phyloP scores from a whole-genome alignment of 2,113 vertebrate species.

The Cololabis saira region DNA sequence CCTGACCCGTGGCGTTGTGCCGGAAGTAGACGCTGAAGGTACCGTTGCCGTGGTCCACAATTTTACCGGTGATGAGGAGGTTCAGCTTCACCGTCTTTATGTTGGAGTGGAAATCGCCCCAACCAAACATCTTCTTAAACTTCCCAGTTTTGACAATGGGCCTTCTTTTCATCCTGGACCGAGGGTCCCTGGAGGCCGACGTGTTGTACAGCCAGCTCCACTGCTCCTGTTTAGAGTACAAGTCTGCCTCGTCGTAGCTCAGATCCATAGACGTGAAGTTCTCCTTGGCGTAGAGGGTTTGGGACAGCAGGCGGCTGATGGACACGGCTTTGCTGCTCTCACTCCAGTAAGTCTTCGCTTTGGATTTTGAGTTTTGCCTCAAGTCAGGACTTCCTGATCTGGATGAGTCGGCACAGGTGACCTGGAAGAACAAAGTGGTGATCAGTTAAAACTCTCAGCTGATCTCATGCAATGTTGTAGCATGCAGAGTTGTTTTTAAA shows the following conservation, averaged over 20 bases:
- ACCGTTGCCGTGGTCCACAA: constrained; percentile 98
- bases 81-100: constrained; percentile 98
- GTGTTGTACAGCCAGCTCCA: constrained; percentile 95
- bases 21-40: constrained; percentile 99
- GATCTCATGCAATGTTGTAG: too few species aligned
- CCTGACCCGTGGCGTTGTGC: constrained; percentile 97
- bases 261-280: constrained; percentile 90
- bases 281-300: constrained; percentile 89
- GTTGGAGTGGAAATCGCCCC: constrained; percentile 99
- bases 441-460: background rate
- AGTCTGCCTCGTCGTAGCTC: constrained; percentile 87
- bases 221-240: constrained; percentile 90
- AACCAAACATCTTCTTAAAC: constrained; percentile 99
- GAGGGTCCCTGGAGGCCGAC: constrained; percentile 86
- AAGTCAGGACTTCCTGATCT: constrained; percentile 84
- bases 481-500: too few species aligned
- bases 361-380: constrained; percentile 88
- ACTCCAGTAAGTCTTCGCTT: constrained; percentile 90
- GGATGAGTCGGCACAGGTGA: constrained; percentile 82
- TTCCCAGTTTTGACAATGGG: constrained; percentile 96
- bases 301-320: constrained; percentile 91
- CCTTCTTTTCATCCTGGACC: constrained; percentile 88
- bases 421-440: constrained; percentile 41
- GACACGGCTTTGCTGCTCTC: constrained; percentile 91
- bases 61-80: constrained; percentile 97